Conservation (phyloP, 2,888 invertebrate genomes). For the Muscina levida region DNA sequence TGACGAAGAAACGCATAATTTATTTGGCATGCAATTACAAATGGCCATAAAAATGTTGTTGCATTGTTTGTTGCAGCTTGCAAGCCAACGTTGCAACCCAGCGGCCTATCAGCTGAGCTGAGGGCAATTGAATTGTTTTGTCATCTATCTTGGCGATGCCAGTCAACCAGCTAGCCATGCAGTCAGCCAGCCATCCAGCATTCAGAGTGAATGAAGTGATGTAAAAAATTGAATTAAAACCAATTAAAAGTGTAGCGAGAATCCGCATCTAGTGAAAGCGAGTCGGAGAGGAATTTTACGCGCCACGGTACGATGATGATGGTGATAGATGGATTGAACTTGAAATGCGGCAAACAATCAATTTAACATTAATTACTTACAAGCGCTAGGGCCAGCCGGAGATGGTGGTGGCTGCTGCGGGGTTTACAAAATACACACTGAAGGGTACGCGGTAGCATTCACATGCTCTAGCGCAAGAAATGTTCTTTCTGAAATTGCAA, state of each 20-base stretch:
- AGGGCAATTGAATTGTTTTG: constrained; percentile 39
- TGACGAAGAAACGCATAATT: not conserved
- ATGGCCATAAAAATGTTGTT: constrained; percentile 37
- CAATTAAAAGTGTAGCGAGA: no score
- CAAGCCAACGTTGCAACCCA: constrained; percentile 18
- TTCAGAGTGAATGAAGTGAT: constrained; percentile 23
- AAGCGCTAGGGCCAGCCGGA: not conserved
- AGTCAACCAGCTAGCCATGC: not conserved
- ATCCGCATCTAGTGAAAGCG: not conserved
- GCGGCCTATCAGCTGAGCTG: not conserved
- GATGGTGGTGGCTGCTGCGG: not conserved
- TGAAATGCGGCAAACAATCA: constrained; percentile 11
- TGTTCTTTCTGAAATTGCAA: constrained; percentile 46
- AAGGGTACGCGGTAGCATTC: not conserved
- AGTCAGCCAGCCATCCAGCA: not conserved
- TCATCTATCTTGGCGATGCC: constrained; percentile 28
- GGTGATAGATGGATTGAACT: not conserved
- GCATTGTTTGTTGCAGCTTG: constrained; percentile 6
- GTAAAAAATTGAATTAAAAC: no score
- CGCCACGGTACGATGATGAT: not conserved
- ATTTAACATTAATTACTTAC: constrained; percentile 38
- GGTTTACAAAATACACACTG: no score
- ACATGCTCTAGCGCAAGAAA: no score
- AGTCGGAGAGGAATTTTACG: not conserved
- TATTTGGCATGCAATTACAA: constrained; percentile 33